A percentile compares a stretch with the other conserved stretches of the same genome.
Conservation (phyloP, 1,140 invertebrate species). For the Dreissena rostriformis region DNA sequence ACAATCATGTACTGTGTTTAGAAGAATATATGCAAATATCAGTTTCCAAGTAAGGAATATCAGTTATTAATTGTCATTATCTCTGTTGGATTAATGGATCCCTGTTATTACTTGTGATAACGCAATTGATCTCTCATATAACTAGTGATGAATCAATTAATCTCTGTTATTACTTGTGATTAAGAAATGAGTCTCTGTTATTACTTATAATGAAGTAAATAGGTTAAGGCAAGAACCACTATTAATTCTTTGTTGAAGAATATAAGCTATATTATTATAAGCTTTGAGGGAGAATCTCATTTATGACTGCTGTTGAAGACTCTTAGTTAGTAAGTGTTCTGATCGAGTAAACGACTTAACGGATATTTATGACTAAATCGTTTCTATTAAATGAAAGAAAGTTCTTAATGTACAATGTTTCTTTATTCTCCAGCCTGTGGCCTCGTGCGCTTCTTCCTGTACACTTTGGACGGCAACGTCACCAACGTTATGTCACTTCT, state of each 20-base stretch:
- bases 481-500: constrained; percentile 40
- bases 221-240: neutral
- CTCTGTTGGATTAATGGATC: no score
- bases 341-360: no score
- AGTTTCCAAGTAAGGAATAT: no score
- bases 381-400: neutral
- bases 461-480: constrained; percentile 5
- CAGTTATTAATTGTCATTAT: no score
- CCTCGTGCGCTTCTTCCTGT: constrained; percentile 37
- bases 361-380: neutral
- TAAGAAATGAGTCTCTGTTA: no score
- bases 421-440: constrained; percentile 39
- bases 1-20: no score
- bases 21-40: no score
- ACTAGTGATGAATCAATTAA: no score
- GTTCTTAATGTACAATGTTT: neutral
- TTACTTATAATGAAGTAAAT: no score
- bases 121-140: no score
- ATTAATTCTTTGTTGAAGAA: neutral
- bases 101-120: no score
- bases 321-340: neutral
- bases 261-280: neutral
- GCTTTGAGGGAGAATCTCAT: neutral
- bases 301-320: neutral
- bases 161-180: no score